Evolutionary conservation across 2,797 vertebrate genomes (phyloP).

Genomic region (Sparus aurata): DNA sequence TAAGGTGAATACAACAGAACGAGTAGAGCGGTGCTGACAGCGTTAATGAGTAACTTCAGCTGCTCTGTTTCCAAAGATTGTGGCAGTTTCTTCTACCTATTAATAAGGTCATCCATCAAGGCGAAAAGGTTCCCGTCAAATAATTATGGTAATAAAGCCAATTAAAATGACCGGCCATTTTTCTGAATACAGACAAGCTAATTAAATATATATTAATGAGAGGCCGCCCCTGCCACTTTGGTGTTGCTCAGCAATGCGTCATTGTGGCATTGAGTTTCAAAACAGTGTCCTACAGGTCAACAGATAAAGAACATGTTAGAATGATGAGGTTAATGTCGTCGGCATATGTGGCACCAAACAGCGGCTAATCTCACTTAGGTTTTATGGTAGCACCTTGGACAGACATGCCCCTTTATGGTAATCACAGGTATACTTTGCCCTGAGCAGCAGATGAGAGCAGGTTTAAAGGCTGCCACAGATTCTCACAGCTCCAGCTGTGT

Average conservation of each 20-base stretch:
- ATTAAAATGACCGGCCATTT: conserved; percentile 70
- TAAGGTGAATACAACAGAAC: conserved; percentile 3
- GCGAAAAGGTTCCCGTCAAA: conserved; percentile 71
- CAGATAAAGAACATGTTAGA: neutral
- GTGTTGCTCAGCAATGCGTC: conserved; percentile 16
- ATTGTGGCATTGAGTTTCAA: conserved; percentile 10
- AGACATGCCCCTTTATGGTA: neutral
- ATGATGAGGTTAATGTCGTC: conserved; percentile 11
- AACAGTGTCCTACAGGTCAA: conserved; percentile 1
- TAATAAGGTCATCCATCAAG: conserved; percentile 80
- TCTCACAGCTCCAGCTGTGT: neutral
- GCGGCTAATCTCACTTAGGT: neutral
- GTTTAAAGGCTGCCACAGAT: neutral
- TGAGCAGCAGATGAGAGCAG: neutral
- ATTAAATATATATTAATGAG: conserved; percentile 67
- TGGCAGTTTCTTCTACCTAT: conserved; percentile 49
- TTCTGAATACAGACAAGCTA: conserved; percentile 61
- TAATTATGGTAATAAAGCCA: conserved; percentile 75
- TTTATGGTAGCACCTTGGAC: neutral
- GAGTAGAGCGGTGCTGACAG: conserved; percentile 29
- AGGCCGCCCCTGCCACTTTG: conserved; percentile 34
- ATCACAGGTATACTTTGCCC: neutral
- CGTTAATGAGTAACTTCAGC: conserved; percentile 51
- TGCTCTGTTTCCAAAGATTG: conserved; percentile 21
- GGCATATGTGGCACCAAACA: neutral